These are phyloP conservation scores for Tricholaema leucomelas DNA, from an alignment of 2,113 vertebrate genomes.

Conservation along the genomic window DNA sequence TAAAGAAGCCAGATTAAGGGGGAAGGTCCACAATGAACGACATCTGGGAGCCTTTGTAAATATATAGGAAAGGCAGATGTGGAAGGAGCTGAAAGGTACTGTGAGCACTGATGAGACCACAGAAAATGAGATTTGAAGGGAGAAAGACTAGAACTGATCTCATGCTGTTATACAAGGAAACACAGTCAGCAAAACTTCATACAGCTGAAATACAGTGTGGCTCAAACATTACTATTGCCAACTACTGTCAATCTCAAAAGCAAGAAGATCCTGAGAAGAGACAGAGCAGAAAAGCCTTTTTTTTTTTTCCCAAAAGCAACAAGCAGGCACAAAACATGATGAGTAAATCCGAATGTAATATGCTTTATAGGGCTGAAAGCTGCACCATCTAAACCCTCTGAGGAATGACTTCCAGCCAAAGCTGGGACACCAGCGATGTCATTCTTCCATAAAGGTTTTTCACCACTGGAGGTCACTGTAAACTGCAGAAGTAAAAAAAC, in stretches of 20 bases:
- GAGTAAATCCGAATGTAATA: not conserved
- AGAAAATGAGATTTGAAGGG: not conserved
- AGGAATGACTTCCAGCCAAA: not conserved
- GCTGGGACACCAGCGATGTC: not conserved
- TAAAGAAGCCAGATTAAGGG: not conserved
- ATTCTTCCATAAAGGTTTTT: not conserved
- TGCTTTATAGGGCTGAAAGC: not conserved
- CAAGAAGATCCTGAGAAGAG: not conserved
- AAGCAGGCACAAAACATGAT: not conserved
- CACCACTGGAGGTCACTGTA: conserved; percentile 69
- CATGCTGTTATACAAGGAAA: not conserved
- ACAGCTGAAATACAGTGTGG: not conserved
- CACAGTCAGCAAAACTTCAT: not conserved
- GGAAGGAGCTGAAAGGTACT: not conserved
- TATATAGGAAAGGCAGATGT: not conserved
- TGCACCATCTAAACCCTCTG: not conserved
- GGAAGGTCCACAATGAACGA: not conserved
- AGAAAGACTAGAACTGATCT: not conserved
- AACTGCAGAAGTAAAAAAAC: not conserved
- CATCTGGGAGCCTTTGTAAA: not conserved
- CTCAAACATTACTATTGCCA: not conserved
- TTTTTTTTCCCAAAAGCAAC: not conserved
- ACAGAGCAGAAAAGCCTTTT: not conserved
- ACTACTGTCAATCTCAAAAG: not conserved
- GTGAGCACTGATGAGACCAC: not conserved